Base-by-base conservation (phyloP, 1,140 invertebrate species). In the Hypothenemus hampei region DNA sequence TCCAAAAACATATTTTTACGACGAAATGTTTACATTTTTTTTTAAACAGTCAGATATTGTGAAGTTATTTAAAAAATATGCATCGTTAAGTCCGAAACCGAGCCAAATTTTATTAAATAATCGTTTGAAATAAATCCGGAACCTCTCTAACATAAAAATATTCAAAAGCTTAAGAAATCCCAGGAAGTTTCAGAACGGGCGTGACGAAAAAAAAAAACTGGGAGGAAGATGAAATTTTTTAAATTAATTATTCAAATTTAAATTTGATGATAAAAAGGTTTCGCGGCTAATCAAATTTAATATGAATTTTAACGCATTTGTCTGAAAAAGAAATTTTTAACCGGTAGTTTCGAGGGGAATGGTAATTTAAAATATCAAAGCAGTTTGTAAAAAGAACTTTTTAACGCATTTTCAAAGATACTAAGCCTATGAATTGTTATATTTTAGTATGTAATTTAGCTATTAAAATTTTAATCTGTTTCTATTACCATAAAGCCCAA, bases 221-320 rank as follows among this genome's bases (percentile, higher is more conserved):
- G 7, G 15, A 37, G 10, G 35, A 11, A n/a, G 15, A 37, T n/a
- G 35, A 37, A 1, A 11, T 8, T 16, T 37, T 37, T 13, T n/a
- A 37, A 37, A 37, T 37, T 37, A 37, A 37, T 37, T 37, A 37
- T 37, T 37, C 35, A 37, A 37, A 37, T 37, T 4, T 4, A 37
- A 37, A 37, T 37, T 3, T 4, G 11, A n/a, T 37, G 11, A 1
- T 13, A 37, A 37, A 37, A 37, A 37, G 35, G 15, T 37, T 37
- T 16, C 16, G 7, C 11, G 11, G 11, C 35, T 37, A 37, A 37
- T 37, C 35, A 37, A 37, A 37, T 37, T 37, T 37, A 13, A 37
- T 1, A 37, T 37, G 35, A 37, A 37, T 37, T 37, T 37, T 37
- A 37, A 37, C 35, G 7, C 35, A 37, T 10, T 37, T 37, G 35